These are phyloP conservation scores for Ophion obscuratus DNA, from an alignment of 2,888 invertebrate genomes.

Conservation along the genomic window DNA sequence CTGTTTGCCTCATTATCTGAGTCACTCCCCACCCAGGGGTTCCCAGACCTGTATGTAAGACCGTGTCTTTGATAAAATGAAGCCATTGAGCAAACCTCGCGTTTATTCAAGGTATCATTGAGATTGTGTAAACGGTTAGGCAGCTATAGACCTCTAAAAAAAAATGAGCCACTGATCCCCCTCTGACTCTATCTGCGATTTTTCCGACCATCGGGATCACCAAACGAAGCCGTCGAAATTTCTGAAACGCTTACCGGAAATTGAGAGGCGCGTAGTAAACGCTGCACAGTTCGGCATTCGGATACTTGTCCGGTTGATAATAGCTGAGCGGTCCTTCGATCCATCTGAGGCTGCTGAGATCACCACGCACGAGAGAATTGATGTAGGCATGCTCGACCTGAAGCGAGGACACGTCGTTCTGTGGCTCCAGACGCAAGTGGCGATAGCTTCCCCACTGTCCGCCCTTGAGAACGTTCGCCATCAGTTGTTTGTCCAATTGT, in stretches of 20 bases:
- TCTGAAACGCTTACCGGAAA: conserved; percentile 86
- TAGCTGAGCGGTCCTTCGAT: conserved; percentile 93
- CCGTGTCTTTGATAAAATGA: no score
- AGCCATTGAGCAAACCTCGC: no score
- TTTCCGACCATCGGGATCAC: no score
- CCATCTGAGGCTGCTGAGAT: conserved; percentile 96
- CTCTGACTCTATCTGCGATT: no score
- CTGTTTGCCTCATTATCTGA: no score
- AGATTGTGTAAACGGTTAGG: no score
- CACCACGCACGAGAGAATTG: conserved; percentile 96
- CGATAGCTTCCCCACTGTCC: conserved; percentile 95
- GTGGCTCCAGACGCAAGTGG: conserved; percentile 89
- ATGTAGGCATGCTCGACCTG: conserved; percentile 97
- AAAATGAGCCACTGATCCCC: no score
- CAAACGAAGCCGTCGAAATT: no score
- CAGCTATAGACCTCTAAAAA: no score
- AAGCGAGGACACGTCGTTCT: conserved; percentile 80
- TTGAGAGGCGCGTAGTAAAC: conserved; percentile 98
- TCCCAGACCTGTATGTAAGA: no score
- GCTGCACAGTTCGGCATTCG: conserved; percentile 89
- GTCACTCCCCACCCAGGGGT: no score
- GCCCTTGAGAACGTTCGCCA: conserved; percentile 93
- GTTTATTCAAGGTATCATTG: no score
- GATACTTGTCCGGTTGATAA: conserved; percentile 84
- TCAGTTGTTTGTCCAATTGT: conserved; percentile 91